Evolutionary conservation across 2,113 vertebrate genomes (phyloP).

Genomic region (Nipponia nippon): DNA sequence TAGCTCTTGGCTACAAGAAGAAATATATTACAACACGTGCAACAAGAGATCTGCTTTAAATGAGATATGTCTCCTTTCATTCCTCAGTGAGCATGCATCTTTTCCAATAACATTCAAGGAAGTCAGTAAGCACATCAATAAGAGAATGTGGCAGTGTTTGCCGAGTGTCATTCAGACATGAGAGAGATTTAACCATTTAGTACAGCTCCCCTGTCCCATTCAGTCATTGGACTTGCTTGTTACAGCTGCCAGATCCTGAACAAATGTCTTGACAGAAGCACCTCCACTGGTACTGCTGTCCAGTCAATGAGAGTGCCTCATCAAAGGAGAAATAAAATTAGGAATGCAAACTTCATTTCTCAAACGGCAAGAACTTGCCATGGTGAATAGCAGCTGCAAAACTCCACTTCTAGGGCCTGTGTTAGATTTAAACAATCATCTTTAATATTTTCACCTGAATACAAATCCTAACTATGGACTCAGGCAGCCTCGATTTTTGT

Average conservation of each 20-base stretch:
- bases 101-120: slow-evolving; percentile 4
- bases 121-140: slow-evolving; percentile 14
- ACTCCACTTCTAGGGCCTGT: neutral
- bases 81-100: neutral
- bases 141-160: neutral
- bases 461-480: neutral
- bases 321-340: neutral
- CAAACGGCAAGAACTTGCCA: neutral
- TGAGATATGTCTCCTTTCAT: neutral
- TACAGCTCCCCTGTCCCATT: neutral
- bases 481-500: neutral
- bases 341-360: neutral
- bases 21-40: neutral
- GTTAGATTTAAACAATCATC: neutral
- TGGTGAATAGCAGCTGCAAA: neutral
- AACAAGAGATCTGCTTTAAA: neutral
- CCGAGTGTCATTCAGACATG: neutral
- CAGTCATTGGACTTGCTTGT: neutral
- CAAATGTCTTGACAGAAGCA: neutral
- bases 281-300: neutral
- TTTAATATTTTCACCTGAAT: neutral
- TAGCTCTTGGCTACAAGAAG: neutral
- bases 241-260: slow-evolving; percentile 11
- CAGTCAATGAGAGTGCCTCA: neutral
- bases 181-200: slow-evolving; percentile 21